Conservation (phyloP, 2,888 invertebrate species). For the Ennomos quercinarius region DNA sequence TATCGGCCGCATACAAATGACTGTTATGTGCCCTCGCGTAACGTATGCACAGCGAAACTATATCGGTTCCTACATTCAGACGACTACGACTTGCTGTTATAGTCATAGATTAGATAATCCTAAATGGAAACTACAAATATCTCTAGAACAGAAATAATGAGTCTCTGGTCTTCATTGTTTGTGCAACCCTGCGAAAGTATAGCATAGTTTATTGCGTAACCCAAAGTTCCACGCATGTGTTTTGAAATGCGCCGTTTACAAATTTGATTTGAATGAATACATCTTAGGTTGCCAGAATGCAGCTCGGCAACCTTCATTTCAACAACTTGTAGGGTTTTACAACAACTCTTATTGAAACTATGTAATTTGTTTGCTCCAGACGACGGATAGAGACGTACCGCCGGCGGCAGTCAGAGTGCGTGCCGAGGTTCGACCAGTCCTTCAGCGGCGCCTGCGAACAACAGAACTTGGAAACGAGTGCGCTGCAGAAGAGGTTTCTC, state of each 20-base stretch:
- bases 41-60: constrained; percentile 23
- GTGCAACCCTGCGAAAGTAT: constrained; percentile 28
- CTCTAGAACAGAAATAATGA: constrained; percentile 20
- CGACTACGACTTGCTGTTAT: constrained; percentile 9
- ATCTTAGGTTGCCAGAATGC: background rate
- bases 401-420: constrained; percentile 93
- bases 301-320: background rate
- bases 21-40: constrained; percentile 29
- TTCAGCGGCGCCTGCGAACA: constrained; percentile 95
- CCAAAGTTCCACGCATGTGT: constrained; percentile 7
- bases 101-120: background rate
- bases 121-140: constrained; percentile 5
- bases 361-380: constrained; percentile 69
- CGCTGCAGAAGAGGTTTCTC: constrained; percentile 94
- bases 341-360: background rate
- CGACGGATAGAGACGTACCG: constrained; percentile 95
- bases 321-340: background rate
- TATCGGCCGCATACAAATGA: constrained; percentile 34
- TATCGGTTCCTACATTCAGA: constrained; percentile 22
- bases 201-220: constrained; percentile 17
- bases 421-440: constrained; percentile 94
- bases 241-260: background rate
- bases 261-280: no score
- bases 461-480: constrained; percentile 94
- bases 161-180: constrained; percentile 24